phyloP scores from a whole-genome alignment of 2,888 invertebrate species.

The Campopleginae sp. region DNA sequence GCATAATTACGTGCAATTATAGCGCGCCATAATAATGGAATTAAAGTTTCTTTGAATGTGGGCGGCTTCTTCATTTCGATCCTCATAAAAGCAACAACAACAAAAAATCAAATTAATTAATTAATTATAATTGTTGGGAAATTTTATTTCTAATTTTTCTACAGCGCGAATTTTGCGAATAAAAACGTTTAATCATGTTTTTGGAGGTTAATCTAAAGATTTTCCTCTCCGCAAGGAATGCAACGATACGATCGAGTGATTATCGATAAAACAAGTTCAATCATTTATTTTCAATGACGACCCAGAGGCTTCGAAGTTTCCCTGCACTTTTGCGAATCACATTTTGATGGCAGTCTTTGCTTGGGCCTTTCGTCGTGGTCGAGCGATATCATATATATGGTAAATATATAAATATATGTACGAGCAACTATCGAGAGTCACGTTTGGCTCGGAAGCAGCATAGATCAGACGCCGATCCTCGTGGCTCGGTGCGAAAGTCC shows the following conservation, averaged over 20 bases:
- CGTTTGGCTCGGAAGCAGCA: slow-evolving; percentile 51
- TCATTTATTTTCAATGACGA: slow-evolving; percentile 11
- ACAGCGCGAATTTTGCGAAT: background rate
- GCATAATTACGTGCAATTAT: slow-evolving; percentile 26
- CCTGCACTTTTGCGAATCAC: slow-evolving; percentile 27
- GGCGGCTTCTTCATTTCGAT: background rate
- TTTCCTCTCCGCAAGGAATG: too few species aligned
- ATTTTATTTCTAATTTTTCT: background rate
- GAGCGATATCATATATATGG: background rate
- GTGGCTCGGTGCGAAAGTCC: slow-evolving; percentile 67
- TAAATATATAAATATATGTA: slow-evolving; percentile 36
- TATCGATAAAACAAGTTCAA: slow-evolving; percentile 11
- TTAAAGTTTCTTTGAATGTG: background rate
- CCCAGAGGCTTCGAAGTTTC: slow-evolving; percentile 11
- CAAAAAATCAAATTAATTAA: too few species aligned
- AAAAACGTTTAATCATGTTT: background rate
- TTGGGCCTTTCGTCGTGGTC: slow-evolving; percentile 39
- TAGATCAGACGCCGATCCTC: slow-evolving; percentile 43
- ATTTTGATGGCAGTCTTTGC: slow-evolving; percentile 23
- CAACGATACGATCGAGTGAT: slow-evolving; percentile 1
- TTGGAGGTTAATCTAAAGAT: too few species aligned
- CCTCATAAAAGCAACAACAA: slow-evolving; percentile 9
- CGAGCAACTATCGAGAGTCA: slow-evolving; percentile 47
- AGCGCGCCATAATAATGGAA: slow-evolving; percentile 16
- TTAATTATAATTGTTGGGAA: too few species aligned